A percentile compares a stretch with the other conserved stretches of the same genome.
These are phyloP conservation scores for Psephotus haematonotus DNA, from an alignment of 2,113 vertebrate species.

Conservation along the genomic window DNA sequence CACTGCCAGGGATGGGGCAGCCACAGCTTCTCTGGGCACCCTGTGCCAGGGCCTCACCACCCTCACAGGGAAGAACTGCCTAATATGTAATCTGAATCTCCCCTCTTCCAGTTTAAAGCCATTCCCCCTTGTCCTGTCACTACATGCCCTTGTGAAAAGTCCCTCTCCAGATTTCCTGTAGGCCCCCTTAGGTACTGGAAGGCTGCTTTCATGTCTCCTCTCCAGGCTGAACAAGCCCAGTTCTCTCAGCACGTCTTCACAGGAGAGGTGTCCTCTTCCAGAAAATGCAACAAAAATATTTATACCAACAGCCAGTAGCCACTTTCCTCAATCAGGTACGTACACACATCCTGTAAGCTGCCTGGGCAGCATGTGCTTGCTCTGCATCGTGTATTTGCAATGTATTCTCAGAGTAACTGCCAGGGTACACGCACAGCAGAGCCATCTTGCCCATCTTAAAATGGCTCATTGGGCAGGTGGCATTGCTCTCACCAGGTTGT, in stretches of 20 bases:
- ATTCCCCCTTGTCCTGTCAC: neutral
- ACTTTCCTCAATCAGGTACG: neutral
- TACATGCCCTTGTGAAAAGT: neutral
- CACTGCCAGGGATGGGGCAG: neutral
- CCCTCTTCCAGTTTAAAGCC: neutral
- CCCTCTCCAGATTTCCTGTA: neutral
- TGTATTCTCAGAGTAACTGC: neutral
- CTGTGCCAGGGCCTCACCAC: neutral
- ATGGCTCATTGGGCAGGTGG: accelerated
- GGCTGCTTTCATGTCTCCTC: neutral
- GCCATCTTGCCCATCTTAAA: neutral
- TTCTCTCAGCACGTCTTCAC: neutral
- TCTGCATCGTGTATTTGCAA: neutral
- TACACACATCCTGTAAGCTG: neutral
- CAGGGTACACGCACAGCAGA: neutral
- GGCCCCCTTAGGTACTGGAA: neutral
- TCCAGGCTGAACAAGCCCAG: neutral
- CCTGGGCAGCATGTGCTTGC: neutral
- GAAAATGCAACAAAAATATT: neutral
- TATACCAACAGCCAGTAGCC: neutral
- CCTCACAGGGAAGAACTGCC: neutral
- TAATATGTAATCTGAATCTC: neutral
- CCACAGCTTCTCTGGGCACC: neutral
- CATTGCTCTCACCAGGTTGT: neutral
- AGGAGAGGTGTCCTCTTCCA: neutral